Percentiles rank a stretch among this genome's conserved stretches.
Evolutionary conservation across 2,888 invertebrate species (phyloP).

Genomic region (Amaurobius ferox): DNA sequence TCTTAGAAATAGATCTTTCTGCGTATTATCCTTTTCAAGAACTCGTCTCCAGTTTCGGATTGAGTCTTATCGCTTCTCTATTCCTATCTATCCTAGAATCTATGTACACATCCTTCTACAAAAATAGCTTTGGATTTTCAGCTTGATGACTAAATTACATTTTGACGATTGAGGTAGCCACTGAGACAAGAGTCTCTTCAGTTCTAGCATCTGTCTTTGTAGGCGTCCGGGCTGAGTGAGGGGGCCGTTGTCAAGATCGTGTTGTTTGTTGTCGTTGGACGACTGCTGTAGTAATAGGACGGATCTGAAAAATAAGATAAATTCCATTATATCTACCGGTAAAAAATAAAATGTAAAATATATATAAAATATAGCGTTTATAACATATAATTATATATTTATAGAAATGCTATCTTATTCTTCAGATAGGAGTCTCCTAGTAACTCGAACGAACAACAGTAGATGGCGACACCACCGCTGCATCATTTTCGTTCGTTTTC

Average conservation of each 20-base stretch:
- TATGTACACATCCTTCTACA: constrained; percentile 36
- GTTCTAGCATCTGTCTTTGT: constrained; percentile 69
- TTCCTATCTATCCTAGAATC: background rate
- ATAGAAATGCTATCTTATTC: too few species aligned
- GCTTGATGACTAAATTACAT: constrained; percentile 52
- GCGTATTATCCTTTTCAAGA: background rate
- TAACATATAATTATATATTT: too few species aligned
- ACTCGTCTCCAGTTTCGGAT: background rate
- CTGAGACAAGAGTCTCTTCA: constrained; percentile 28
- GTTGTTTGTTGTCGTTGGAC: constrained; percentile 46
- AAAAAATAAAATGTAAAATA: too few species aligned
- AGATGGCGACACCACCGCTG: too few species aligned
- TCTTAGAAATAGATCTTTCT: background rate
- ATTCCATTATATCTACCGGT: too few species aligned
- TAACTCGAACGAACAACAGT: too few species aligned
- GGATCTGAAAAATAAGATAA: constrained; percentile 40
- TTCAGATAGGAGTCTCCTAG: too few species aligned
- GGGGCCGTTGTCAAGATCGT: constrained; percentile 63
- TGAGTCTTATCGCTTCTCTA: background rate
- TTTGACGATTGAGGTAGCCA: constrained; percentile 65
- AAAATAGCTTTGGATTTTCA: constrained; percentile 51
- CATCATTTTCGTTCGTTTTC: too few species aligned
- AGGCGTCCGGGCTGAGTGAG: constrained; percentile 65
- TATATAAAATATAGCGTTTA: too few species aligned
- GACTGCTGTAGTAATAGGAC: constrained; percentile 61